Evolutionary conservation across 2,888 invertebrate species (phyloP).

Genomic region (Corbicula japonica): DNA sequence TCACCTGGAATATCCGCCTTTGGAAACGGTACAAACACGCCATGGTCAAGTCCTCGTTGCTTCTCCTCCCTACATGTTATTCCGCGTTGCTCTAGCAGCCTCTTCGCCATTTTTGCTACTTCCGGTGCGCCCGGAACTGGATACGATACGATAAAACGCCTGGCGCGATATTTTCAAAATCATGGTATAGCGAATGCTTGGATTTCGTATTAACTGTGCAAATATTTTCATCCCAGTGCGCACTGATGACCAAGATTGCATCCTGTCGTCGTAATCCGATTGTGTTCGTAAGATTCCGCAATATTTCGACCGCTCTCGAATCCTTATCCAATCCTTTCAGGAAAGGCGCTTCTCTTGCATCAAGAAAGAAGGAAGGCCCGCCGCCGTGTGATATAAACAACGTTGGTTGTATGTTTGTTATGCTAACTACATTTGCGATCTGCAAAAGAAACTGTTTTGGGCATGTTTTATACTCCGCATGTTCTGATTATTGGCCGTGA

Average conservation of each 20-base stretch:
- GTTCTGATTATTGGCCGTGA: too few species aligned
- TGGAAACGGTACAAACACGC: constrained; percentile 79
- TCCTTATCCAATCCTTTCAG: constrained; percentile 70
- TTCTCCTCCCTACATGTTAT: constrained; percentile 62
- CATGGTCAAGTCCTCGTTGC: constrained; percentile 77
- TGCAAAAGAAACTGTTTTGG: too few species aligned
- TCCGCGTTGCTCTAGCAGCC: constrained; percentile 64
- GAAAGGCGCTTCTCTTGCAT: constrained; percentile 44
- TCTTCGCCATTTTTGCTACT: constrained; percentile 57
- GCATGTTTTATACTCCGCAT: too few species aligned
- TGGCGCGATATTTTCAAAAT: constrained; percentile 76
- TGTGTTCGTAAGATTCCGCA: constrained; percentile 61
- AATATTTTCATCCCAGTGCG: constrained; percentile 77
- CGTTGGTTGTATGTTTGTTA: constrained; percentile 53
- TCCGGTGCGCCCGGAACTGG: constrained; percentile 68
- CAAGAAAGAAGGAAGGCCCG: constrained; percentile 73
- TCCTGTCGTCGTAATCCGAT: constrained; percentile 54
- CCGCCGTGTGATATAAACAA: constrained; percentile 73
- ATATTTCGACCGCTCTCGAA: constrained; percentile 70
- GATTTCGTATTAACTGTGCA: constrained; percentile 63
- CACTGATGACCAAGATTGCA: constrained; percentile 77
- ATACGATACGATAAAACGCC: constrained; percentile 74
- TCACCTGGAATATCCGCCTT: constrained; percentile 75
- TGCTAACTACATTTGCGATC: too few species aligned
- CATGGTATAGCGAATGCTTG: constrained; percentile 69